Evolutionary conservation across 2,797 vertebrate species (phyloP).

Genomic region (Aplochiton taeniatus): DNA sequence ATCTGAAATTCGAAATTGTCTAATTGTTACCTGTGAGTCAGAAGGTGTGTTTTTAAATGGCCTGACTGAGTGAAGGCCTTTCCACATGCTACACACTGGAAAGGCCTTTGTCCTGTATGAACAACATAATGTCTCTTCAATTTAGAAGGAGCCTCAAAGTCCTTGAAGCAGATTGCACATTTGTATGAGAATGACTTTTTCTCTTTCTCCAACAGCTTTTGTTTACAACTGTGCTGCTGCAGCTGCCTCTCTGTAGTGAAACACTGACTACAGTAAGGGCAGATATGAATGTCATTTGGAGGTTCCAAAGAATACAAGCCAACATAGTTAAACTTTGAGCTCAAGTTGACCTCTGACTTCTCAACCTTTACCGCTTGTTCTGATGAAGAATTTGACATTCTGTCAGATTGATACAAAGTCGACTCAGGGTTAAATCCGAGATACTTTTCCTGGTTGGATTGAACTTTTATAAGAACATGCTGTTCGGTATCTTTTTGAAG

Average conservation of each 20-base stretch:
- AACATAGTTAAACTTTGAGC: background rate
- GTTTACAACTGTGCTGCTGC: conserved; percentile 27
- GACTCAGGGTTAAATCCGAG: background rate
- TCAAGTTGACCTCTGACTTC: conserved; percentile 6
- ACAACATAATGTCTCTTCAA: conserved; percentile 78
- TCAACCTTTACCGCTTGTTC: conserved; percentile 4
- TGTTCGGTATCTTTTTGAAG: conserved; percentile 3
- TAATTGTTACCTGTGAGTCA: conserved; percentile 29
- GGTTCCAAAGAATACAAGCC: conserved; percentile 11
- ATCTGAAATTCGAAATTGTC: too few species aligned
- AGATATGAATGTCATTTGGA: conserved; percentile 32
- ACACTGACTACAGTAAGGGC: conserved; percentile 34
- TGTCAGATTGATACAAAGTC: background rate
- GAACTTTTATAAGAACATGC: background rate
- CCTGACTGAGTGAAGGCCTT: conserved; percentile 77
- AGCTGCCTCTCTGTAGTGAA: conserved; percentile 33
- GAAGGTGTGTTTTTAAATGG: conserved; percentile 77
- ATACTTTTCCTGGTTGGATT: background rate
- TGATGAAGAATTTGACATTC: background rate
- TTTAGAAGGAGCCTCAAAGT: conserved; percentile 76
- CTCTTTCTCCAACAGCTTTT: conserved; percentile 35
- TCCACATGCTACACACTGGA: conserved; percentile 74
- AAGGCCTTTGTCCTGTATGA: conserved; percentile 77
- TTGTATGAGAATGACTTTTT: conserved; percentile 59
- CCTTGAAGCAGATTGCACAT: conserved; percentile 78